A percentile compares a stretch with the other conserved stretches of the same genome.
Evolutionary conservation across 2,113 vertebrate genomes (phyloP).

Genomic region (Alouatta palliata): DNA sequence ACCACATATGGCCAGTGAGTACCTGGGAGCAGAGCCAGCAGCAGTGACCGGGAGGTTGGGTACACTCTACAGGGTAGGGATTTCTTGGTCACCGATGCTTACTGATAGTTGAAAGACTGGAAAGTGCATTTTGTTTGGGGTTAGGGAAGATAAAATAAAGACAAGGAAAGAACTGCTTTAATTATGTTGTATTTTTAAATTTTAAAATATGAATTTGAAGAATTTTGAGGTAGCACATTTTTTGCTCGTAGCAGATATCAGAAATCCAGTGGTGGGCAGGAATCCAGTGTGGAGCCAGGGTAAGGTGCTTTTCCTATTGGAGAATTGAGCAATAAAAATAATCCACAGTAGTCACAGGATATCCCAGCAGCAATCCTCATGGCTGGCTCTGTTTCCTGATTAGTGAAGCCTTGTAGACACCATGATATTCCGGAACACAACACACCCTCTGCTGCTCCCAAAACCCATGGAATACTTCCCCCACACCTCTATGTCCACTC

Average conservation of each 20-base stretch:
- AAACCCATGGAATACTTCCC: neutral
- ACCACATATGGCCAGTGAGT: neutral
- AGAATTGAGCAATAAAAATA: neutral
- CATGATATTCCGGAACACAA: neutral
- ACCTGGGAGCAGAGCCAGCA: neutral
- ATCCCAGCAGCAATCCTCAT: rapidly evolving
- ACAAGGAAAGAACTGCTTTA: neutral
- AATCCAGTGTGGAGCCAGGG: neutral
- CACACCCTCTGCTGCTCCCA: neutral
- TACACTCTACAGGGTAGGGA: rapidly evolving
- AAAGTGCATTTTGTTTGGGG: neutral
- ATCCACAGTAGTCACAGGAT: neutral
- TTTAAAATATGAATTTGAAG: neutral
- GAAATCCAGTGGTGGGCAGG: neutral
- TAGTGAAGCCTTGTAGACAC: neutral
- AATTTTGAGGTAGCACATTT: neutral
- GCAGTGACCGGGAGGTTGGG: too few relatives aligned
- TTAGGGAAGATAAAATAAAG: neutral
- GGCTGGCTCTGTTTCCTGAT: neutral
- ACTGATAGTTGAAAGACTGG: neutral
- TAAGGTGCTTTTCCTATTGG: neutral
- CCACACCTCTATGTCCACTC: neutral
- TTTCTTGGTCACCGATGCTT: neutral
- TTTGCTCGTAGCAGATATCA: neutral
- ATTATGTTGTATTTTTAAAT: neutral